Base-by-base conservation (phyloP, 2,888 invertebrate genomes). In the Leptinotarsa tumamoca region DNA sequence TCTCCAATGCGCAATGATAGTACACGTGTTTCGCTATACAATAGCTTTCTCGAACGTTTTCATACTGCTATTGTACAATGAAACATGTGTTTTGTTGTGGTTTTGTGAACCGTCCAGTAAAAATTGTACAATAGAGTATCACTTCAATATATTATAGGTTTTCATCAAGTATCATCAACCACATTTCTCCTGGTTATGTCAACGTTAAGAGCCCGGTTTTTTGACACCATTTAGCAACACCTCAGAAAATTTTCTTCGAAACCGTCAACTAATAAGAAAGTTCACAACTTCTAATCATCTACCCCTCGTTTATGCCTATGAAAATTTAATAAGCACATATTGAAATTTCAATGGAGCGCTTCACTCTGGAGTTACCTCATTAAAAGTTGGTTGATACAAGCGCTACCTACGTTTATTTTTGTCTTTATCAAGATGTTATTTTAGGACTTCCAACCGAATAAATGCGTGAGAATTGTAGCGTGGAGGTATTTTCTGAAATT, bases 271-370 rank as follows among this genome's bases (percentile, higher is more conserved):
- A 54, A 54, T 54, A 18, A n/a, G 18, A 21, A 58, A 58, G 21
- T 58, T 14, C 23, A 58, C 13, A 23, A 58, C 15, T 58, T 58
- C 58, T 58, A 23, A 23, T 58, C 58, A 58, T 58, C 23, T 15
- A 51, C 50, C 51, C 54, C 68, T 54, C 27, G 69, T 56, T 58
- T 27, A 13, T 33, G 18, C 23, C 23, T 63, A 51, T 68, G 71
- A 76, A 74, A 76, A 71, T 71, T 73, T 76, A 76, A 76, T 69
- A 71, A 76, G 66, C 73, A 74, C 66, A 56, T 71, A 74, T 58
- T 74, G 71, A 68, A 76, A 71, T 73, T 73, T 76, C 73, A 76
- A 76, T 67, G 63, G 69, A 67, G 66, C 66, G 68, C 74, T 76
- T 74, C 58, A 71, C 54, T 73, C 23, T 61, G 71, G 71, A 76